These are phyloP conservation scores for Uropsilus gracilis DNA, from an alignment of 2,113 vertebrate species.

Conservation along the genomic window DNA sequence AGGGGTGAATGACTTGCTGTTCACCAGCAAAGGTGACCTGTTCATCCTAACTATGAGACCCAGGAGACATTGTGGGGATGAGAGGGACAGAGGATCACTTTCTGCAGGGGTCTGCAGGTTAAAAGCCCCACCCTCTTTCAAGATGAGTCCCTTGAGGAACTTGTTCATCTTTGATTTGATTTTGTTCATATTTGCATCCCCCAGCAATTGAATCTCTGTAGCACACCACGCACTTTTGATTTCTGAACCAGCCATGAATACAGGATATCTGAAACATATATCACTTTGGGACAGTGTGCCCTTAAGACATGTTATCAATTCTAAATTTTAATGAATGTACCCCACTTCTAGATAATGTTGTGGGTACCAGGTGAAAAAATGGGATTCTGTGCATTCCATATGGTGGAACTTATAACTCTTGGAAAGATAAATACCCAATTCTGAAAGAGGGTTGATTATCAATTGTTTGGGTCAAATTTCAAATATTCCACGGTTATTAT, in stretches of 20 bases:
- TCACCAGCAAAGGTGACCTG: no score
- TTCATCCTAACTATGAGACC: background rate
- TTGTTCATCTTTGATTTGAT: fast-evolving
- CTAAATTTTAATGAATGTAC: background rate
- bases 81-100: background rate
- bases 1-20: background rate
- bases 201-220: background rate
- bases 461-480: background rate
- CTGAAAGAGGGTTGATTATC: no score
- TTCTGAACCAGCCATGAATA: background rate
- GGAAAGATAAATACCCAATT: no score
- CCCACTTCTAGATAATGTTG: background rate
- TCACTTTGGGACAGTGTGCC: background rate
- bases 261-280: background rate
- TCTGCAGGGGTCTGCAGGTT: fast-evolving
- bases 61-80: background rate
- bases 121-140: background rate
- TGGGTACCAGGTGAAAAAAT: background rate
- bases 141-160: background rate
- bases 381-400: background rate
- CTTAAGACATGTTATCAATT: background rate
- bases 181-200: background rate
- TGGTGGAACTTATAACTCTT: background rate
- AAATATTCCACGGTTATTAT: background rate
- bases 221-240: background rate